These are phyloP conservation scores for Drosophila kambysellisi DNA, from an alignment of 2,888 invertebrate species.

Conservation along the genomic window DNA sequence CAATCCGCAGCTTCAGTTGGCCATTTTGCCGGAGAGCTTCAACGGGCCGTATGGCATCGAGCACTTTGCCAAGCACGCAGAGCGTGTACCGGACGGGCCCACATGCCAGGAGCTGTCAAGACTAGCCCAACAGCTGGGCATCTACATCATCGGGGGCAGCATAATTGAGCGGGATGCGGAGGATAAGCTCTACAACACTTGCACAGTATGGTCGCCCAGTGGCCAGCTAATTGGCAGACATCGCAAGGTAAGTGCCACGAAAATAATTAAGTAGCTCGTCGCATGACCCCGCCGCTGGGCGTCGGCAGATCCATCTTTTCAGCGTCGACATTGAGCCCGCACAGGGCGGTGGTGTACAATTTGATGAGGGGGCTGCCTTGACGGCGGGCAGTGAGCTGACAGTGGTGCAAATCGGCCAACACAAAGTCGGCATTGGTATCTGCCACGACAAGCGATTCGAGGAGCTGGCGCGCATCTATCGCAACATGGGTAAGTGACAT, in stretches of 20 bases:
- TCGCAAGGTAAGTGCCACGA: conserved; percentile 89
- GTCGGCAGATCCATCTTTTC: conserved; percentile 93
- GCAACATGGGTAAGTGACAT: conserved; percentile 86
- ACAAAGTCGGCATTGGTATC: conserved; percentile 95
- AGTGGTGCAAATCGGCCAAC: conserved; percentile 89
- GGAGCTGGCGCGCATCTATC: conserved; percentile 92
- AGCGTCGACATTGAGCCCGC: conserved; percentile 90
- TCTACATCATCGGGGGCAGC: conserved; percentile 95
- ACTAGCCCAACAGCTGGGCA: conserved; percentile 90
- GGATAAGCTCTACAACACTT: conserved; percentile 92
- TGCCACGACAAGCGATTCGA: conserved; percentile 97
- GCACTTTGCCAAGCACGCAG: conserved; percentile 93
- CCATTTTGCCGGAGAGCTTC: conserved; percentile 94
- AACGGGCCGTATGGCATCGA: conserved; percentile 95
- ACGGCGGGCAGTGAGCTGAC: conserved; percentile 91
- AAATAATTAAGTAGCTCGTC: conserved; percentile 44
- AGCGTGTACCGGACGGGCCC: conserved; percentile 92
- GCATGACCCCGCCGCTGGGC: background rate
- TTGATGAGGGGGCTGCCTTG: conserved; percentile 94
- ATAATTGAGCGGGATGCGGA: conserved; percentile 90
- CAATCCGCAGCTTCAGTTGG: conserved; percentile 85
- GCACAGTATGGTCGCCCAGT: conserved; percentile 92
- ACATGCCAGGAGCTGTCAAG: conserved; percentile 90
- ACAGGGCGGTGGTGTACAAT: conserved; percentile 93
- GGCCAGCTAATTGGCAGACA: conserved; percentile 93